Evolutionary conservation across 2,888 invertebrate genomes (phyloP), one percentile per base, ranked within the genome.

Genomic region (Punctoribates punctum): DNA sequence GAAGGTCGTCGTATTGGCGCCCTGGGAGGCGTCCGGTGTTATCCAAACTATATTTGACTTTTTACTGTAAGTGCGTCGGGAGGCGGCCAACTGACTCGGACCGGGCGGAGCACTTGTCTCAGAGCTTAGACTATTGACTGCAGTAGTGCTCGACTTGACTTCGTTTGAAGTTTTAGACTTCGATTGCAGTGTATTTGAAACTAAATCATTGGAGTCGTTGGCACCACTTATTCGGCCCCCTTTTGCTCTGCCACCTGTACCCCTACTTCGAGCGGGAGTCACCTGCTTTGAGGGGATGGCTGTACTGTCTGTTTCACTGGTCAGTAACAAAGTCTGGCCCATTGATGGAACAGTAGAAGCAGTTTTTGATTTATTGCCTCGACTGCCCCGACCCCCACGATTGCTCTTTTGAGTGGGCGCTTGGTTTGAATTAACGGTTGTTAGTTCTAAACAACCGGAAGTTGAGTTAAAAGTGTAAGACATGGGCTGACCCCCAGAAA

Each of bases 21-120:
- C 72, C 8, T 72, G 72, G 27, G 72, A 72, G 13, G 51, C 29
- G 25, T 75, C 74, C 6, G 76, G 76, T 42, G 73, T 77, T 42
- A 77, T 38, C 77, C 77, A 77, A 17, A 76, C 74, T 48, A 77
- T 77, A 23, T 77, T 77, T 1, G 42, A 48, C 42, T 74, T 77
- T 11, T 73, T 62, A 27, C 77, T 77, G 34, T 77, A 77, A 20
- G 77, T 77, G 46, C 75, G 62, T 15, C 67, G 38, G 15, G 77
- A 77, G 25, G 76, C 65, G 9, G 77, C 73, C 29, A 77, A 74
- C 51, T 76, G 77, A 77, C 70, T 75, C 13, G 73, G 76, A n/a
- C 73, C 73, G 17, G 76, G 38, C 34, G 48, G 29, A 67, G 20
- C 70, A 42, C 20, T 42, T 5, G 42, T 5, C 1, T 2, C 25